Conservation (phyloP, 2,797 vertebrate species). For the Tenualosa ilisha region DNA sequence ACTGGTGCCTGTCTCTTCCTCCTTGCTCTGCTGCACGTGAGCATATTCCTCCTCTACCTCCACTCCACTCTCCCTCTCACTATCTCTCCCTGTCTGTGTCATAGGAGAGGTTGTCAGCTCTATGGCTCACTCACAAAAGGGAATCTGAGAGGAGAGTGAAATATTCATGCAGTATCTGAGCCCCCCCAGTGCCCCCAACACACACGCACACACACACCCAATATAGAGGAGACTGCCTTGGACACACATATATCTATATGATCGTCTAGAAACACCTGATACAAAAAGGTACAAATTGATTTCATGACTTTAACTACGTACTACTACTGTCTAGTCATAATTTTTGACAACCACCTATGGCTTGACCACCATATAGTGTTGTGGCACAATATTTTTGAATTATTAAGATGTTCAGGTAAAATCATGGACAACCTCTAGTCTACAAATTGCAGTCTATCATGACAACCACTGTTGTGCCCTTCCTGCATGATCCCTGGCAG, state of each 20-base stretch:
- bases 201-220: neutral
- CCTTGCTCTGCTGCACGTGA: neutral
- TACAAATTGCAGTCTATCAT: too few species aligned
- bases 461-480: too few species aligned
- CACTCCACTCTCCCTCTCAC: slow-evolving; percentile 26
- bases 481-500: too few species aligned
- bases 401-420: too few species aligned
- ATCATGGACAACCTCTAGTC: too few species aligned
- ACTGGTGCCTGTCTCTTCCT: neutral
- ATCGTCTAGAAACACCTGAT: neutral
- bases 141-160: slow-evolving; percentile 70
- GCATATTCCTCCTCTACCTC: slow-evolving; percentile 18
- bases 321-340: too few species aligned
- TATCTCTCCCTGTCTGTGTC: slow-evolving; percentile 30
- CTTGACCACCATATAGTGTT: too few species aligned
- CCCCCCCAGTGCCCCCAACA: slow-evolving; percentile 53
- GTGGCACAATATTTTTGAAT: too few species aligned
- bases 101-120: slow-evolving; percentile 53
- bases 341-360: too few species aligned
- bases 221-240: neutral
- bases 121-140: slow-evolving; percentile 66
- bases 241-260: neutral
- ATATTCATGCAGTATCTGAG: slow-evolving; percentile 69
- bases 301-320: too few species aligned
- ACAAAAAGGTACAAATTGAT: too few species aligned